phyloP scores from a whole-genome alignment of 1,140 invertebrate species.

The Drosophila sucinea region DNA sequence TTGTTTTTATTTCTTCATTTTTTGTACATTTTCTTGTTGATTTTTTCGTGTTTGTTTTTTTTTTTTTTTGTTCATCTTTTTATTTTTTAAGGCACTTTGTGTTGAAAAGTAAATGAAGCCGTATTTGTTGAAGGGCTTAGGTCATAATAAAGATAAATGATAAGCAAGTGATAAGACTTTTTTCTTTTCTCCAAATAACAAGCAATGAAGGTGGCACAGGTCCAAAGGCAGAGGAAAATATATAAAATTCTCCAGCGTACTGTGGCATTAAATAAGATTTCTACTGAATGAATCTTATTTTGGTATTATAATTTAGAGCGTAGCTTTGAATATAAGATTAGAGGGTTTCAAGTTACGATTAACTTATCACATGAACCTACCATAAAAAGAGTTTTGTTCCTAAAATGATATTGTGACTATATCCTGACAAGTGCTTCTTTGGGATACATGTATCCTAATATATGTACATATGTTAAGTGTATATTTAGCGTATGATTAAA shows the following conservation, averaged over 20 bases:
- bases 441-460: too few species aligned
- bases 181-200: constrained; percentile 51
- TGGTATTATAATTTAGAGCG: not conserved
- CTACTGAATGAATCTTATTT: not conserved
- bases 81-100: constrained; percentile 37
- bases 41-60: constrained; percentile 41
- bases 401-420: too few species aligned
- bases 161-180: constrained; percentile 77
- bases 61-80: constrained; percentile 22
- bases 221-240: not conserved
- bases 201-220: constrained; percentile 32
- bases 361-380: too few species aligned
- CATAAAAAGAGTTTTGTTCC: too few species aligned
- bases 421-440: too few species aligned
- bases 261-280: constrained; percentile 7
- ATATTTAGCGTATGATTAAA: too few species aligned
- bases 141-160: constrained; percentile 80
- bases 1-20: constrained; percentile 27
- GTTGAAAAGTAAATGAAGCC: constrained; percentile 78
- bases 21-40: constrained; percentile 14
- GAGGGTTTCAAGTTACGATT: too few species aligned
- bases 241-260: constrained; percentile 15
- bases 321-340: too few species aligned
- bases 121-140: constrained; percentile 76
- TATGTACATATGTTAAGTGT: too few species aligned